Evolutionary conservation across 2,113 vertebrate species (phyloP).

Genomic region (Gnathonemus longibarbis): DNA sequence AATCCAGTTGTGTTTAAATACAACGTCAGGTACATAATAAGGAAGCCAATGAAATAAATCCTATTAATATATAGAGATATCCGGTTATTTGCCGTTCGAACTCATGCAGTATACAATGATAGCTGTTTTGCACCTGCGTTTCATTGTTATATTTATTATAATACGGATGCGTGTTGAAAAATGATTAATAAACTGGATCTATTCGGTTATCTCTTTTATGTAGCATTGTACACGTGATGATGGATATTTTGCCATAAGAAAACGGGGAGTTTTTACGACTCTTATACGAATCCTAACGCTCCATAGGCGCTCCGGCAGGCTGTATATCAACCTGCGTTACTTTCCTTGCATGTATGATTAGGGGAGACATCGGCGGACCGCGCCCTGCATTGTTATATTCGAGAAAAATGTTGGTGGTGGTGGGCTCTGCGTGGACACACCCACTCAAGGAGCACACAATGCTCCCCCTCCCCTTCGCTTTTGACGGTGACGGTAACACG

Average conservation of each 20-base stretch:
- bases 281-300: not conserved
- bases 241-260: not conserved
- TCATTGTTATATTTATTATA: not conserved
- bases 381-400: slow-evolving; percentile 10
- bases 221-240: not conserved
- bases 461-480: not conserved
- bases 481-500: not conserved
- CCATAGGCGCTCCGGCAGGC: not conserved
- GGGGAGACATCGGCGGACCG: not conserved
- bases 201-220: not conserved
- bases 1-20: not conserved
- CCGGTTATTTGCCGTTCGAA: not conserved
- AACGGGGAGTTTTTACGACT: not conserved
- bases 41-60: not conserved
- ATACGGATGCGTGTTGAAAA: not conserved
- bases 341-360: not conserved
- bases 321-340: not conserved
- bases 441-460: not conserved
- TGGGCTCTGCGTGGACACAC: slow-evolving; percentile 12
- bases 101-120: not conserved
- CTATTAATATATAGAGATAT: not conserved
- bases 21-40: not conserved
- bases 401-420: not conserved
- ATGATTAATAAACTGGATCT: not conserved
- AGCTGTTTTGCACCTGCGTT: not conserved